Base-by-base conservation (phyloP, 2,797 vertebrate genomes). In the Vultur gryphus region DNA sequence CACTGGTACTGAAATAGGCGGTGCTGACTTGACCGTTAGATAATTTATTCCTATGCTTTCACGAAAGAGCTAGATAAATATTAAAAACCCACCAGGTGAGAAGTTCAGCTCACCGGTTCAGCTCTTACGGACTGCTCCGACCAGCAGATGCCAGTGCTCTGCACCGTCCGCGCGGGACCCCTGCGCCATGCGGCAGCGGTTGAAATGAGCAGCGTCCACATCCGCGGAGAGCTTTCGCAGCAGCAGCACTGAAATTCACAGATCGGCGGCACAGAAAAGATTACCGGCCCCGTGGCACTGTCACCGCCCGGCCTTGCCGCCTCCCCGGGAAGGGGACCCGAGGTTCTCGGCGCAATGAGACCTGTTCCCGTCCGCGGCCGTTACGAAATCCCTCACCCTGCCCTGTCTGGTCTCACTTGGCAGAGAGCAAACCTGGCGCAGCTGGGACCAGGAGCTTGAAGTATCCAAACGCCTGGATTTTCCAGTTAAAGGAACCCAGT, bases 321-420 rank as follows among this genome's bases (percentile, higher is more conserved):
- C 57, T 43, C 24, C 46, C 39, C 3, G 4, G 80, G 48, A 29
- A 25, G 39, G 48, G 39, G 1, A 25, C 37, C 44, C 3, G 21
- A 26, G 57, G 39, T 7, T 33, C 39, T 17, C 0, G 8, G 46
- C 0, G 0, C 55, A 21, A 39, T 1, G 25, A 51, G 46, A 44
- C 16, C 55, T 14, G 11, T 14, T 31, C 43, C 52, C 3, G 2
- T 18, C 23, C 1, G 3, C 1, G 1, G 77, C 16, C 1, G 1
- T 12, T n/a, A 15, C 0, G 2, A 29, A 35, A 51, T 41, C 37
- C 20, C 25, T 24, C 37, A 2, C 46, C 55, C 20, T 9, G 25
- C 20, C 55, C 55, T 2, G 1, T 29, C 65, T 4, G 31, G 4
- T 49, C 37, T 5, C 37, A 4, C 43, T 7, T 8, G 66, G 55